Percentiles rank a stretch among this genome's conserved stretches.
phyloP scores from a whole-genome alignment of 2,113 vertebrate genomes.

The Mesoclemmys tuberculata region DNA sequence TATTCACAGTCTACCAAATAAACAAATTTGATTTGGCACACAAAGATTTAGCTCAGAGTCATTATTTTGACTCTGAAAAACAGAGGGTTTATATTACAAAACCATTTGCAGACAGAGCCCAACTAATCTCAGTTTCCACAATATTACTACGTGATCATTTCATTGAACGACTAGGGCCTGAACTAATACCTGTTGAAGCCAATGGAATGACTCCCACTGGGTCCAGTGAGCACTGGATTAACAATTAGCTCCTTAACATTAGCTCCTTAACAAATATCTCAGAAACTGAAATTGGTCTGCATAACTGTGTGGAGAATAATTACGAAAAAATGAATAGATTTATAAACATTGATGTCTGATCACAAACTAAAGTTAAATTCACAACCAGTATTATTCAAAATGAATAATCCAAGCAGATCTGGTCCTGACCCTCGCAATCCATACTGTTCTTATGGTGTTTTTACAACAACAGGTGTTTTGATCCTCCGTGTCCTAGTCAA shows the following conservation, averaged over 20 bases:
- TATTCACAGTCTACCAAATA: background rate
- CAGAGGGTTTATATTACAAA: background rate
- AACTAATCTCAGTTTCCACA: background rate
- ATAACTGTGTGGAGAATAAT: background rate
- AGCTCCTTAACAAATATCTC: background rate
- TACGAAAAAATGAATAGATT: background rate
- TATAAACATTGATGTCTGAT: background rate
- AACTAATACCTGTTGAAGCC: background rate
- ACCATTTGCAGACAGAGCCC: background rate
- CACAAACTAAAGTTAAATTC: background rate
- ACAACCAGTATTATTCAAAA: background rate
- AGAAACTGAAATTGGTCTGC: background rate
- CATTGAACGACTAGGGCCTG: background rate
- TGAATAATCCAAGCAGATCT: background rate
- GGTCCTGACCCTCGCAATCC: background rate
- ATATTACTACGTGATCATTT: background rate
- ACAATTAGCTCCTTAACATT: background rate
- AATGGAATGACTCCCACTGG: background rate
- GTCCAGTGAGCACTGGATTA: background rate
- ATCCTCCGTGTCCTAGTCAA: background rate
- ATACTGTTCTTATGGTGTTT: rapidly evolving
- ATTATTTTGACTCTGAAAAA: background rate
- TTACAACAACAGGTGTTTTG: background rate
- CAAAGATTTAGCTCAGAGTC: background rate
- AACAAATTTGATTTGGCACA: background rate